Percentiles rank a stretch among this genome's conserved stretches.
These are phyloP conservation scores for Sparus aurata DNA, from an alignment of 2,797 vertebrate species.

Conservation along the genomic window DNA sequence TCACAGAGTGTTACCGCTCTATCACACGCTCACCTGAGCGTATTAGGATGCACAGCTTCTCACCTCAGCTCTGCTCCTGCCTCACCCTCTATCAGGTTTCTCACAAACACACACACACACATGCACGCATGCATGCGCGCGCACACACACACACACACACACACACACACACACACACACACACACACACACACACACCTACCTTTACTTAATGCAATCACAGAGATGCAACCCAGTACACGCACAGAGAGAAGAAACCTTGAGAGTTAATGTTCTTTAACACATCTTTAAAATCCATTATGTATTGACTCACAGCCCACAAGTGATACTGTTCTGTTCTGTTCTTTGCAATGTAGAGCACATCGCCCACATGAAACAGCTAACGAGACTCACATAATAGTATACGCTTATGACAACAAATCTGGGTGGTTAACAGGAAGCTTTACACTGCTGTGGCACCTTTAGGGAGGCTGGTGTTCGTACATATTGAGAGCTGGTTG, in stretches of 20 bases:
- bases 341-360: background rate
- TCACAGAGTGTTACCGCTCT: slow-evolving; percentile 41
- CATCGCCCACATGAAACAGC: background rate
- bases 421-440: slow-evolving; percentile 2
- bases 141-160: slow-evolving; percentile 10
- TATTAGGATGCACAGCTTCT: slow-evolving; percentile 29
- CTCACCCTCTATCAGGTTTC: slow-evolving; percentile 6
- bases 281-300: slow-evolving; percentile 1
- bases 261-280: slow-evolving; percentile 1
- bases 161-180: slow-evolving; percentile 20
- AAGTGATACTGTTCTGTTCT: background rate
- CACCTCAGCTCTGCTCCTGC: slow-evolving; percentile 15
- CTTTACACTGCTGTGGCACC: background rate
- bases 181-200: slow-evolving; percentile 15
- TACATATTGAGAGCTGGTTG: background rate
- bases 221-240: slow-evolving; percentile 1
- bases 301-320: background rate
- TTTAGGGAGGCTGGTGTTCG: background rate
- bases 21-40: slow-evolving; percentile 54
- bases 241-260: background rate
- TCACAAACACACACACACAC: slow-evolving; percentile 13
- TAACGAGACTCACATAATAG: background rate
- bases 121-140: no score
- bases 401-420: slow-evolving; percentile 1
- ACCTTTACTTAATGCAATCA: background rate